phyloP scores from a whole-genome alignment of 2,888 invertebrate genomes.

The Nebria salina region DNA sequence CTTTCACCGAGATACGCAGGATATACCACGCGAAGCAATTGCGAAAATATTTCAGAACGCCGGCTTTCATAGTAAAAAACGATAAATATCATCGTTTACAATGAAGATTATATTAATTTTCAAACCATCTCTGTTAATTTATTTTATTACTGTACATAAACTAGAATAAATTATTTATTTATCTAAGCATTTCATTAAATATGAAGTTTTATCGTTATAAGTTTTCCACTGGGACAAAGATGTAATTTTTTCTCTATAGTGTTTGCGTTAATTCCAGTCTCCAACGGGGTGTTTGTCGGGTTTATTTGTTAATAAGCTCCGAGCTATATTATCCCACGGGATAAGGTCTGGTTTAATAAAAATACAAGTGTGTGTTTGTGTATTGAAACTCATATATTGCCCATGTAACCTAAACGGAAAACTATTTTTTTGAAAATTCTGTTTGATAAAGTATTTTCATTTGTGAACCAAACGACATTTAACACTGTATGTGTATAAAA shows the following conservation, averaged over 20 bases:
- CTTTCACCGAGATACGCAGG: slow-evolving; percentile 80
- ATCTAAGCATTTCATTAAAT: neutral
- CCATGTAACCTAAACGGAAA: too few relatives aligned
- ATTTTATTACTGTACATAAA: neutral
- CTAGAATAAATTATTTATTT: slow-evolving; percentile 12
- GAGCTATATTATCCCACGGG: neutral
- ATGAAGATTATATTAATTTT: slow-evolving; percentile 10
- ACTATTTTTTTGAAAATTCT: too few relatives aligned
- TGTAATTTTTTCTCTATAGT: neutral
- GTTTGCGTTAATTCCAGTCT: neutral
- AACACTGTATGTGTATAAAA: too few relatives aligned
- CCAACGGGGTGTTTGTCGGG: neutral
- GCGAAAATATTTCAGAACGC: slow-evolving; percentile 79
- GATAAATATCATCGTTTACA: neutral
- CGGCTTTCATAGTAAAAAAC: slow-evolving; percentile 66
- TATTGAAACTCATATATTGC: too few relatives aligned
- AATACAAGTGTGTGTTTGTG: too few relatives aligned
- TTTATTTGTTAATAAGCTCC: neutral
- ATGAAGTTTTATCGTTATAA: too few relatives aligned
- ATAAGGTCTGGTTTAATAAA: neutral
- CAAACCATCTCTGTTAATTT: neutral
- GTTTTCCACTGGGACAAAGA: too few relatives aligned
- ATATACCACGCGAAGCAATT: slow-evolving; percentile 80
- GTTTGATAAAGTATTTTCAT: too few relatives aligned
- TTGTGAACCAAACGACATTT: too few relatives aligned